Conservation (phyloP, 2,797 vertebrate genomes). For the Phyllotis vaccarum region DNA sequence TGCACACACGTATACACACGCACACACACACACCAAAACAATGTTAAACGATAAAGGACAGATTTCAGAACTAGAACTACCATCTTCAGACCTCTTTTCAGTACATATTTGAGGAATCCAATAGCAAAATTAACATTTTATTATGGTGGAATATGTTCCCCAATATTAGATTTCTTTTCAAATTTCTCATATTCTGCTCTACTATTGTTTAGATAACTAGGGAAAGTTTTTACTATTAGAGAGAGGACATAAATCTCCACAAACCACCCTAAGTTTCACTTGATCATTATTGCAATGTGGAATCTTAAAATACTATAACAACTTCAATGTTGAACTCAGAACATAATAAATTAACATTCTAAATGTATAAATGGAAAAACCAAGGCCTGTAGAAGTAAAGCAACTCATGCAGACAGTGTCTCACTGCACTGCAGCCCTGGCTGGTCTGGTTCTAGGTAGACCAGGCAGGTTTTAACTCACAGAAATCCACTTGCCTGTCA, state of each 20-base stretch:
- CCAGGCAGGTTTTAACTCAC: neutral
- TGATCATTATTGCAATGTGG: neutral
- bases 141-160: accelerated
- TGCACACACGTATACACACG: neutral
- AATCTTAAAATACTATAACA: neutral
- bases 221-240: too few relatives aligned
- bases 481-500: neutral
- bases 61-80: neutral
- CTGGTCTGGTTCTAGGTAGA: neutral
- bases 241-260: neutral
- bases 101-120: neutral
- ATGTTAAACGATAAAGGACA: neutral
- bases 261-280: neutral
- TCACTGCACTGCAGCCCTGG: neutral
- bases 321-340: neutral
- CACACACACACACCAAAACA: neutral
- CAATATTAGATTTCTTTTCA: neutral
- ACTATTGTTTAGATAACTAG: neutral
- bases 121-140: accelerated
- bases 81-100: neutral
- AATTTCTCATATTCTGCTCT: neutral
- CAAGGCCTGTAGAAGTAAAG: neutral
- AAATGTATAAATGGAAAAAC: neutral
- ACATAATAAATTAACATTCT: neutral
- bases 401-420: neutral